A percentile compares a stretch with the other conserved stretches of the same genome.
phyloP scores from a whole-genome alignment of 1,140 invertebrate species.

The Sipha flava region DNA sequence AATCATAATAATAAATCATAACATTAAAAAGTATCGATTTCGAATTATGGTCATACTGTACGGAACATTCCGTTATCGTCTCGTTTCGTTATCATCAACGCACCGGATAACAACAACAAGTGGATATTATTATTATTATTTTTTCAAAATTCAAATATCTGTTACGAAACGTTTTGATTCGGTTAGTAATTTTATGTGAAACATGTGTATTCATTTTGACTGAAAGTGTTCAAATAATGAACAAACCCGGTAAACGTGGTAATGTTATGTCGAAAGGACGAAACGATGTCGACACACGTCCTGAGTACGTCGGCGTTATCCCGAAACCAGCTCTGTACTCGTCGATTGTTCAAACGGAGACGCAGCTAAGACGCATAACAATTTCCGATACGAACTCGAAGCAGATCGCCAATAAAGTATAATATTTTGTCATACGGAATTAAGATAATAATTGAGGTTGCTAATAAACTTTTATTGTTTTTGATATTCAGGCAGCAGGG shows the following conservation, averaged over 20 bases:
- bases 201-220: neutral
- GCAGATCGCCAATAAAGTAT: neutral
- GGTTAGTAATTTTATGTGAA: too few species aligned
- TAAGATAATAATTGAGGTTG: too few species aligned
- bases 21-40: neutral
- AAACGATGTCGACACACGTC: too few species aligned
- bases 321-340: neutral
- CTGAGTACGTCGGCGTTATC: too few species aligned
- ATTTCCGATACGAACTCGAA: neutral
- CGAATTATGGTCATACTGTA: neutral
- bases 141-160: neutral
- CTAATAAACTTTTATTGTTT: neutral
- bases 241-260: neutral
- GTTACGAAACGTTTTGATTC: neutral
- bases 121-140: neutral
- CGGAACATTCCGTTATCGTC: neutral
- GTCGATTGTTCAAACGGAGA: neutral
- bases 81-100: neutral
- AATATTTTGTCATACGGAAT: too few species aligned
- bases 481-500: neutral
- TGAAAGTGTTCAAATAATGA: neutral
- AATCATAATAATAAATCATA: neutral
- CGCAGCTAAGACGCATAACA: neutral
- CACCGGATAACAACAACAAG: neutral
- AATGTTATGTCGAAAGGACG: neutral